These are phyloP conservation scores for Chrysomallon squamiferum DNA, from an alignment of 1,140 invertebrate species.

Conservation along the genomic window DNA sequence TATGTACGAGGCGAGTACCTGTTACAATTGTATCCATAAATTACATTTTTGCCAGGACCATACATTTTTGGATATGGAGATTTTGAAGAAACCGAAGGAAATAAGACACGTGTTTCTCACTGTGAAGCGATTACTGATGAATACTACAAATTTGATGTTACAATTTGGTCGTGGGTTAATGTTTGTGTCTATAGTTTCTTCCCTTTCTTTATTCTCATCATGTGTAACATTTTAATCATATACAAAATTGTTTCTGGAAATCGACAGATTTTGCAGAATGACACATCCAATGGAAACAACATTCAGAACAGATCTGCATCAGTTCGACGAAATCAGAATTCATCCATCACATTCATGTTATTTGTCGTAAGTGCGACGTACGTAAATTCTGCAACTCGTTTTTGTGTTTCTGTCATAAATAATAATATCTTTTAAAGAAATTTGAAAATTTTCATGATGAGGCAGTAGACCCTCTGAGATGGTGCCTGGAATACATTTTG, in stretches of 20 bases:
- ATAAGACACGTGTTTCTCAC: too few species aligned
- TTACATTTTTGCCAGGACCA: slow-evolving; percentile 29
- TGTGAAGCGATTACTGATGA: background rate
- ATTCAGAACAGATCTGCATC: too few species aligned
- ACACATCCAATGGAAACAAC: background rate
- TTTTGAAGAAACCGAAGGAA: background rate
- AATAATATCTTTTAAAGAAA: slow-evolving; percentile 22
- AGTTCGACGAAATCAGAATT: background rate
- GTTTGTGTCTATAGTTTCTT: slow-evolving; percentile 41
- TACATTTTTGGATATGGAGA: slow-evolving; percentile 30
- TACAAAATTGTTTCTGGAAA: slow-evolving; percentile 10
- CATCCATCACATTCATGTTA: slow-evolving; percentile 40
- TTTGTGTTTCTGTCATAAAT: slow-evolving; percentile 33
- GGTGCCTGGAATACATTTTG: background rate
- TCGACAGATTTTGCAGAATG: slow-evolving; percentile 8
- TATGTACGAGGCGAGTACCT: slow-evolving; percentile 23
- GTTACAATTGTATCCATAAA: slow-evolving; percentile 15
- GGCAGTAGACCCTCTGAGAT: too few species aligned
- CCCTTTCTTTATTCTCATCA: slow-evolving; percentile 45
- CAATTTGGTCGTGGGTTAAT: slow-evolving; percentile 50
- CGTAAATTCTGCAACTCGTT: slow-evolving; percentile 32
- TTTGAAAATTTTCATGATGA: too few species aligned
- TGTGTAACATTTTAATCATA: slow-evolving; percentile 40
- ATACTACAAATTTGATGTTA: slow-evolving; percentile 9
- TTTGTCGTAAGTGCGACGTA: slow-evolving; percentile 38